A percentile compares a stretch with the other conserved stretches of the same genome.
These are phyloP conservation scores for Drosophila neonasuta DNA, from an alignment of 2,888 invertebrate genomes.

Conservation along the genomic window DNA sequence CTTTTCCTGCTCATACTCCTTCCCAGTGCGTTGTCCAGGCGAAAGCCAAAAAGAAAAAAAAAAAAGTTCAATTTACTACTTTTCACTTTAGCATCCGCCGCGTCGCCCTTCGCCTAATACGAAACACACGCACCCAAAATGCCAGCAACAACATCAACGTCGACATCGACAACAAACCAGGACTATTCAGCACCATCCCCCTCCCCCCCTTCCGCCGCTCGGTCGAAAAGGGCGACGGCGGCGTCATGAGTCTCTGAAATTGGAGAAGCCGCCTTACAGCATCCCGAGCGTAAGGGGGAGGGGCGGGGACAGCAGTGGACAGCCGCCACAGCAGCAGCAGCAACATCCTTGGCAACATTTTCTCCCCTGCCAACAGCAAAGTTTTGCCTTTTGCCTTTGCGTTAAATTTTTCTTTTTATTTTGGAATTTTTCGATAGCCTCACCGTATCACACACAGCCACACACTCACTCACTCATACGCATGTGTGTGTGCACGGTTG, in stretches of 20 bases:
- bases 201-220: neutral
- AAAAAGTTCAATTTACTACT: slow-evolving; percentile 80
- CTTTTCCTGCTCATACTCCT: slow-evolving; percentile 1
- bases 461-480: slow-evolving; percentile 14
- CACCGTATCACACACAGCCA: slow-evolving; percentile 56
- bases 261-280: slow-evolving; percentile 64
- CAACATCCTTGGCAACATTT: slow-evolving; percentile 44
- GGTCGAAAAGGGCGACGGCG: slow-evolving; percentile 53
- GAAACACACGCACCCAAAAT: slow-evolving; percentile 58
- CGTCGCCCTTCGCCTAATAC: slow-evolving; percentile 47
- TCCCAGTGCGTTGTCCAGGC: slow-evolving; percentile 15
- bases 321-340: slow-evolving; percentile 34
- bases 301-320: slow-evolving; percentile 15
- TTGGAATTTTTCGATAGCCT: slow-evolving; percentile 77
- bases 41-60: slow-evolving; percentile 49
- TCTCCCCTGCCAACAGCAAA: slow-evolving; percentile 37
- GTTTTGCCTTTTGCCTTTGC: slow-evolving; percentile 74
- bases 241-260: slow-evolving; percentile 63
- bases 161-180: slow-evolving; percentile 17
- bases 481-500: slow-evolving; percentile 24
- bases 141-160: slow-evolving; percentile 25
- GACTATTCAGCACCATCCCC: slow-evolving; percentile 51
- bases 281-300: slow-evolving; percentile 9
- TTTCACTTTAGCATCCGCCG: slow-evolving; percentile 76
- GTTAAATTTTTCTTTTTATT: slow-evolving; percentile 76